phyloP scores from a whole-genome alignment of 2,113 vertebrate species.

The Mungos mungo region DNA sequence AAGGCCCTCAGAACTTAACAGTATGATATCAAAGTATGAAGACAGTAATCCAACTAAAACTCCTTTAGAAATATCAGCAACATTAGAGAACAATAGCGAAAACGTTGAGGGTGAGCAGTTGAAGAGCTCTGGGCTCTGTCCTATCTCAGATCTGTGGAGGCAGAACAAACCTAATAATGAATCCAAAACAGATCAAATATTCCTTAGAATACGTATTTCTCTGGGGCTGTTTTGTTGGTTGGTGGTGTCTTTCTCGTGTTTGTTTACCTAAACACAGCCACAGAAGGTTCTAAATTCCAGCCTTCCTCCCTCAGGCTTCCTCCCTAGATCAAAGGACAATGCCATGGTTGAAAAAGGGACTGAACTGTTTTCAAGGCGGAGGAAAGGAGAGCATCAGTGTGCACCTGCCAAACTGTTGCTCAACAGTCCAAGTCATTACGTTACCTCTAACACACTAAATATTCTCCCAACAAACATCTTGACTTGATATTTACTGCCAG shows the following conservation, averaged over 20 bases:
- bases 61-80: slow-evolving; percentile 20
- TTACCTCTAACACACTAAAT: not conserved
- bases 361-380: not conserved
- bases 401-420: not conserved
- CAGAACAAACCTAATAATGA: slow-evolving; percentile 41
- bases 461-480: not conserved
- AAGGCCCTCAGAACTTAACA: slow-evolving; percentile 9
- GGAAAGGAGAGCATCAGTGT: not conserved
- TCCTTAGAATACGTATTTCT: slow-evolving; percentile 9
- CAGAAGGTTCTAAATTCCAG: not conserved
- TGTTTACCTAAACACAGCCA: slow-evolving; percentile 24
- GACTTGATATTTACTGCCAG: not conserved
- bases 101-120: not conserved
- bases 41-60: slow-evolving; percentile 27
- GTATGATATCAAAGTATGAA: slow-evolving; percentile 1
- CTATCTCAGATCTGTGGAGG: not conserved
- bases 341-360: slow-evolving; percentile 4
- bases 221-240: slow-evolving; percentile 46
- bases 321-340: slow-evolving; percentile 47
- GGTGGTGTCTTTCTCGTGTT: not conserved
- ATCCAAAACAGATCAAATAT: slow-evolving; percentile 12
- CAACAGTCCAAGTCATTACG: not conserved
- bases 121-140: not conserved
- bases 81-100: slow-evolving; percentile 49
- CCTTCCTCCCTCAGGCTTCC: slow-evolving; percentile 17